These are phyloP conservation scores for Hippoglossus stenolepis DNA, from an alignment of 2,113 vertebrate genomes.

Conservation along the genomic window DNA sequence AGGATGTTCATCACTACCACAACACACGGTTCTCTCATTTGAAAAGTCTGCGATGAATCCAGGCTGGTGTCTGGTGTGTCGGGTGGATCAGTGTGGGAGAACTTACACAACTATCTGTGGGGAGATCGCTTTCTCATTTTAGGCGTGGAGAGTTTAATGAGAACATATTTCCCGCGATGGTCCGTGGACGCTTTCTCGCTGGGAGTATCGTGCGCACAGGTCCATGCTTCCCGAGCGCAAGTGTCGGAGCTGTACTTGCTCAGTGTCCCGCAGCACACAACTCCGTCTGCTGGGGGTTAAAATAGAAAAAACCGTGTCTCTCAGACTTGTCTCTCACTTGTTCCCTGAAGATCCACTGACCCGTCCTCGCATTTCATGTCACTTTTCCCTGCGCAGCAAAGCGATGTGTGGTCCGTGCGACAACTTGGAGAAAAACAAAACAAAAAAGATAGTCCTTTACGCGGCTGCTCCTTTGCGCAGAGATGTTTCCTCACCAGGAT, in stretches of 20 bases:
- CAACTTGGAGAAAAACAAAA: conserved; percentile 50
- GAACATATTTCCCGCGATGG: conserved; percentile 38
- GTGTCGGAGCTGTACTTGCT: conserved; percentile 31
- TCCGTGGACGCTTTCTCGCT: conserved; percentile 19
- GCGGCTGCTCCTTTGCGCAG: background rate
- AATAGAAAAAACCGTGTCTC: background rate
- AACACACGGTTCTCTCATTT: conserved; percentile 31
- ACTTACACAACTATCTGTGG: conserved; percentile 61
- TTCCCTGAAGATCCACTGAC: conserved; percentile 20
- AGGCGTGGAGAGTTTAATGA: conserved; percentile 30
- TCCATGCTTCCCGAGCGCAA: conserved; percentile 63
- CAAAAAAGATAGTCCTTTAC: background rate
- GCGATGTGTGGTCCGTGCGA: conserved; percentile 30
- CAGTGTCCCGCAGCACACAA: background rate
- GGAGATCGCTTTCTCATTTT: conserved; percentile 47
- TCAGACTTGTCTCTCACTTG: conserved; percentile 11
- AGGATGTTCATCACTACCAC: conserved; percentile 28
- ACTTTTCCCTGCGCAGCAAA: conserved; percentile 35
- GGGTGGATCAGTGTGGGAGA: conserved; percentile 19
- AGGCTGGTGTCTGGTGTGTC: background rate
- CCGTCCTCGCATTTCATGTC: conserved; percentile 26
- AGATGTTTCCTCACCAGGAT: conserved; percentile 8
- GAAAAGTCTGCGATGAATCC: conserved; percentile 20
- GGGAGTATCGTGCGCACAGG: conserved; percentile 40
- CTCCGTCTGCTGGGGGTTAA: background rate